A percentile compares a stretch with the other conserved stretches of the same genome.
phyloP scores from a whole-genome alignment of 2,113 vertebrate genomes.

The Trinectes maculatus region DNA sequence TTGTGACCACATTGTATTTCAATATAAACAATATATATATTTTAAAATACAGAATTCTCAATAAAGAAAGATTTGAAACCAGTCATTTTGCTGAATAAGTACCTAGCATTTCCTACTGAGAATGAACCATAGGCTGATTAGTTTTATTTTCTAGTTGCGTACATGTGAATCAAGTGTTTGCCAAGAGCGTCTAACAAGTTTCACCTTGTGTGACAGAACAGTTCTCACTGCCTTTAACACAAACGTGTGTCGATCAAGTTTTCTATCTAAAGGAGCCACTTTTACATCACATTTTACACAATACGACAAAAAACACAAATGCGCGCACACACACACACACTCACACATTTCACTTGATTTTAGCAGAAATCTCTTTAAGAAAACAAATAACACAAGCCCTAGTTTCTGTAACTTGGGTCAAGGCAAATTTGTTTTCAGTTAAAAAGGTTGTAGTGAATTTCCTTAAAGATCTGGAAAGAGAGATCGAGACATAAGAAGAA shows the following conservation, averaged over 20 bases:
- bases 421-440: conserved; percentile 7
- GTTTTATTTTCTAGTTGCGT: conserved; percentile 1
- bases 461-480: conserved; percentile 19
- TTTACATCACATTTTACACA: conserved; percentile 37
- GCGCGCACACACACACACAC: not conserved
- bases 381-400: not conserved
- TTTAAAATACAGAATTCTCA: not conserved
- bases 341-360: no score
- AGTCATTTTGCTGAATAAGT: not conserved
- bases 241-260: conserved; percentile 45
- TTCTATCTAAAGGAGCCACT: conserved; percentile 8
- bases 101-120: not conserved
- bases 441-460: conserved; percentile 19
- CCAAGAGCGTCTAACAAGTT: conserved; percentile 23
- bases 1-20: not conserved
- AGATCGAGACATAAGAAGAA: conserved; percentile 10
- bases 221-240: conserved; percentile 22
- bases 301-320: not conserved
- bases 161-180: conserved; percentile 20
- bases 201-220: conserved; percentile 26
- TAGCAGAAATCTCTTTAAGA: not conserved
- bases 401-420: not conserved
- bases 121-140: no score
- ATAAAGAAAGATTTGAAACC: not conserved
- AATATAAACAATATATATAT: not conserved